These are phyloP conservation scores for Corythornis madagascariensis DNA, from an alignment of 2,113 vertebrate species.

Conservation along the genomic window DNA sequence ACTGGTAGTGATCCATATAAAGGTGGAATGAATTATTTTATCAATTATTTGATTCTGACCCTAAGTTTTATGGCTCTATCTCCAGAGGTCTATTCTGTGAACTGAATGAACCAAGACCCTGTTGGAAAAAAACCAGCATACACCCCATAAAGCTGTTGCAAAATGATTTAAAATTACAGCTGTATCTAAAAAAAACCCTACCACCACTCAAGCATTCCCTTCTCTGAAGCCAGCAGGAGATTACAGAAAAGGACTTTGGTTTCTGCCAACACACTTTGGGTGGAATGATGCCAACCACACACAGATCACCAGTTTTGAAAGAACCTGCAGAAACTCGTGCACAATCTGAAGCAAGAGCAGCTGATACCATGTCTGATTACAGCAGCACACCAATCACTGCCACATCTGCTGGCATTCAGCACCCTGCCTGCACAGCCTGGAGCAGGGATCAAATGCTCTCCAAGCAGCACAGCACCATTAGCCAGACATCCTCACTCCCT, in stretches of 20 bases:
- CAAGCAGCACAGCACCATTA: neutral
- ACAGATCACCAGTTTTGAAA: neutral
- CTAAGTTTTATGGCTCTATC: neutral
- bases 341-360: neutral
- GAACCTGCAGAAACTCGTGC: neutral
- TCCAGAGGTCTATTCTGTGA: neutral
- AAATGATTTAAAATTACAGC: neutral
- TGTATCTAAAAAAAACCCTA: neutral
- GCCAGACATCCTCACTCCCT: neutral
- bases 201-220: neutral
- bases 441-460: neutral
- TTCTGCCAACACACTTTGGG: neutral
- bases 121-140: neutral
- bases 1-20: neutral
- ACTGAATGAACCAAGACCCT: neutral
- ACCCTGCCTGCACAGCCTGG: neutral
- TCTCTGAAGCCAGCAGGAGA: neutral
- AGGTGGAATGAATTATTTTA: neutral
- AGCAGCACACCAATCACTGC: neutral
- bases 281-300: neutral
- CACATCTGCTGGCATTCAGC: neutral
- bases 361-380: neutral
- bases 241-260: neutral
- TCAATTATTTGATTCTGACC: neutral
- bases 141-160: neutral